Evolutionary conservation across 1,140 invertebrate species (phyloP), one percentile per base, ranked within the genome.

Genomic region (Brachionus angularis): DNA sequence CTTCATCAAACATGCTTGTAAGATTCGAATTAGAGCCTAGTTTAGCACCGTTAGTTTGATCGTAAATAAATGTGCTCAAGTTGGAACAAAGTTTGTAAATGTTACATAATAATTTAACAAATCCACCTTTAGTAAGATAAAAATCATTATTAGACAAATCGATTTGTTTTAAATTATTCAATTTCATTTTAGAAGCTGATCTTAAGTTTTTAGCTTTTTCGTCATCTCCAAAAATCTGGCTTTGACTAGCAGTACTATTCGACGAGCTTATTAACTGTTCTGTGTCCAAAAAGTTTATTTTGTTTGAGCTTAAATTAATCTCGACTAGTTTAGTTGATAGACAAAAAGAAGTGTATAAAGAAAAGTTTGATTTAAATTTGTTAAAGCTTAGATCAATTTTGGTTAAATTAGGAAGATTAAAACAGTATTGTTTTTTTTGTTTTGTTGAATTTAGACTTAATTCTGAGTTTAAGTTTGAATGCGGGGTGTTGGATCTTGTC

Each of bases 1-100:
- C 8, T 5, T 42, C 16, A 29, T 67, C 62, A 16, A 42, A 10
- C 10, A 10, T 16, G 39, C 39, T 16, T 42, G 18, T n/a, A 8
- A 0, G 34, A 23, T 14, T 46, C 27, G 12, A 50, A 2, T 18
- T 10, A 42, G 5, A 3, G 3, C 42, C 62, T 1, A 67, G 42
- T 18, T 50, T 46, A 2, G 33, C n/a, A 1, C 62, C 62, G 16
- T 29, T 36, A 7, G n/a, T 0, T 46, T 67, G 62, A 0, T 44
- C 62, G 25, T 67, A 67, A 23, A 47, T 14, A 5, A 67, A 0
- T 21, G 46, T 16, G 29, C 21, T 27, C n/a, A 67, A 50, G 47
- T 67, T 67, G 12, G 62, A 42, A 27, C 39, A 21, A 7, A 67
- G 31, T 31, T 36, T 67, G 42, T 67, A 67, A 29, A 67, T 5